A percentile compares a stretch with the other conserved stretches of the same genome.
Evolutionary conservation across 2,797 vertebrate genomes (phyloP).

Genomic region (Columba guinea): DNA sequence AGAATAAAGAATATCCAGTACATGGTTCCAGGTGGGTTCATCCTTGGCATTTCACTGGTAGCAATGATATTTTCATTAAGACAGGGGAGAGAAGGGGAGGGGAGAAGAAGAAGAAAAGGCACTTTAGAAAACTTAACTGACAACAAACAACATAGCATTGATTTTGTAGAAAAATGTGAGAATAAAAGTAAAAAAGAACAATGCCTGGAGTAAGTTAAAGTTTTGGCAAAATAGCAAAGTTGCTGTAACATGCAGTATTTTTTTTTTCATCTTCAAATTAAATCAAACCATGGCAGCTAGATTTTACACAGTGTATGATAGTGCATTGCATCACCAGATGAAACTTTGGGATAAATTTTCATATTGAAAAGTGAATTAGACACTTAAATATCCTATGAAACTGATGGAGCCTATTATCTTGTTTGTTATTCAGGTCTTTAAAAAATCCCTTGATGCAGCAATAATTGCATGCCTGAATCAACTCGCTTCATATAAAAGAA

Average conservation of each 20-base stretch:
- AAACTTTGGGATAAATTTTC: constrained; percentile 25
- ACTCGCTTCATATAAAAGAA: constrained; percentile 16
- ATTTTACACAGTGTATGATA: neutral
- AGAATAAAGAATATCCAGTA: neutral
- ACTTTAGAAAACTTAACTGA: neutral
- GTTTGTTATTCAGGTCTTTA: constrained; percentile 48
- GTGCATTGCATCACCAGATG: neutral
- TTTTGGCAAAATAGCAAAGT: neutral
- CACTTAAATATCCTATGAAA: constrained; percentile 20
- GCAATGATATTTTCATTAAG: neutral
- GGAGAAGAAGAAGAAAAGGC: neutral
- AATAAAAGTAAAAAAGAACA: neutral
- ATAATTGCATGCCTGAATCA: constrained; percentile 38
- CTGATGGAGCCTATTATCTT: constrained; percentile 24
- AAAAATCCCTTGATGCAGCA: constrained; percentile 43
- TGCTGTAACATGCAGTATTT: neutral
- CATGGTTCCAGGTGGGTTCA: neutral
- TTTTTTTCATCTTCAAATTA: neutral
- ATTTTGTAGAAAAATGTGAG: neutral
- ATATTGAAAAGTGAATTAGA: constrained; percentile 21
- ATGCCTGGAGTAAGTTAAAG: neutral
- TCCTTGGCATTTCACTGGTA: neutral
- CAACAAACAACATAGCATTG: neutral
- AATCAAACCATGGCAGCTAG: neutral
- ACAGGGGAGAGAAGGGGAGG: rapidly evolving